Conservation (phyloP, 2,797 vertebrate species). For the Malurus leucopterus region DNA sequence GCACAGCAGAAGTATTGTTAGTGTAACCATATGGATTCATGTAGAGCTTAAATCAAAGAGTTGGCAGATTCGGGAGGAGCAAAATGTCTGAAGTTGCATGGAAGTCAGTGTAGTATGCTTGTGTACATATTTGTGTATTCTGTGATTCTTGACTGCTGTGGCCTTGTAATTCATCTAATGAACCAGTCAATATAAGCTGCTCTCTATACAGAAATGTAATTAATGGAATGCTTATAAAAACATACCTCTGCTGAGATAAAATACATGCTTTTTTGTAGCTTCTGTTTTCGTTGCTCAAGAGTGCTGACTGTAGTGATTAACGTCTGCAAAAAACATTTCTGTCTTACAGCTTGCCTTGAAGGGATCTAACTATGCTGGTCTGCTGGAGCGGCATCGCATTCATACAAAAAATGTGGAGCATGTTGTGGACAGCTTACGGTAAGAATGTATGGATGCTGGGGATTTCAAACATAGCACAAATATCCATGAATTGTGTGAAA, state of each 20-base stretch:
- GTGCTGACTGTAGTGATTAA: not conserved
- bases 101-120: not conserved
- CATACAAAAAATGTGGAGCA: slow-evolving; percentile 91
- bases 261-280: not conserved
- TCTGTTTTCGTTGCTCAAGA: not conserved
- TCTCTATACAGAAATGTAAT: not conserved
- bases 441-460: slow-evolving; percentile 43
- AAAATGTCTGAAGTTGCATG: not conserved
- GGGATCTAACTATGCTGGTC: slow-evolving; percentile 93
- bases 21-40: not conserved
- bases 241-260: not conserved
- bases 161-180: not conserved
- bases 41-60: not conserved
- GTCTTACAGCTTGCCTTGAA: slow-evolving; percentile 90
- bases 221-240: not conserved
- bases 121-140: not conserved
- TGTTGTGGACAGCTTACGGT: slow-evolving; percentile 87
- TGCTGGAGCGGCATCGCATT: slow-evolving; percentile 91
- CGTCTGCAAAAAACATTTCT: not conserved
- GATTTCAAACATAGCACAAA: not conserved
- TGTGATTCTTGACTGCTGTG: not conserved
- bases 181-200: not conserved
- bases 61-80: not conserved
- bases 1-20: not conserved
- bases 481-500: not conserved